A percentile compares a stretch with the other conserved stretches of the same genome.
These are phyloP conservation scores for Zonitis immaculata DNA, from an alignment of 2,888 invertebrate genomes.

Conservation along the genomic window DNA sequence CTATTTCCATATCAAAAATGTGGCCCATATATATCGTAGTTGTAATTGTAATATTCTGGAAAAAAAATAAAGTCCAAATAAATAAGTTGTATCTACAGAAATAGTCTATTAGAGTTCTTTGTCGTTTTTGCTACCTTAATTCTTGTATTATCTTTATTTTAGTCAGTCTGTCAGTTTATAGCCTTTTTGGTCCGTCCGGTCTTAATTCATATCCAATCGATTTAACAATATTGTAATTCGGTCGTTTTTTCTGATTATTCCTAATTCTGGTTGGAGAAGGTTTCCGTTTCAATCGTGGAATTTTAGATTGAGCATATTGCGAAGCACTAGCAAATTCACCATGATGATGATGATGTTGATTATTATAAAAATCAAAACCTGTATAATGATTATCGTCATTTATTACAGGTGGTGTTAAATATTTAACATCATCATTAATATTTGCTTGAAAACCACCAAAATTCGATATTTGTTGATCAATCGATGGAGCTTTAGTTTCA, in stretches of 20 bases:
- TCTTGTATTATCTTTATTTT: background rate
- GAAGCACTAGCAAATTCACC: background rate
- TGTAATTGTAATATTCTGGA: constrained; percentile 11
- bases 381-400: background rate
- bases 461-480: background rate
- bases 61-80: constrained; percentile 1
- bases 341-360: no score
- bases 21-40: constrained; percentile 23
- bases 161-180: constrained; percentile 35
- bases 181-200: constrained; percentile 39
- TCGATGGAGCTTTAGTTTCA: no score
- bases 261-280: background rate
- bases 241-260: background rate
- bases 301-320: constrained; percentile 3
- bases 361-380: background rate
- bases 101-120: background rate
- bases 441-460: constrained; percentile 9
- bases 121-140: background rate
- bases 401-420: constrained; percentile 4
- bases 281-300: background rate
- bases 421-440: constrained; percentile 1
- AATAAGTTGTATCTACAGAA: no score
- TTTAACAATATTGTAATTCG: constrained; percentile 30
- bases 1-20: constrained; percentile 12
- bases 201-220: constrained; percentile 41